Conservation (phyloP, 2,113 vertebrate species). For the Labeo rohita region DNA sequence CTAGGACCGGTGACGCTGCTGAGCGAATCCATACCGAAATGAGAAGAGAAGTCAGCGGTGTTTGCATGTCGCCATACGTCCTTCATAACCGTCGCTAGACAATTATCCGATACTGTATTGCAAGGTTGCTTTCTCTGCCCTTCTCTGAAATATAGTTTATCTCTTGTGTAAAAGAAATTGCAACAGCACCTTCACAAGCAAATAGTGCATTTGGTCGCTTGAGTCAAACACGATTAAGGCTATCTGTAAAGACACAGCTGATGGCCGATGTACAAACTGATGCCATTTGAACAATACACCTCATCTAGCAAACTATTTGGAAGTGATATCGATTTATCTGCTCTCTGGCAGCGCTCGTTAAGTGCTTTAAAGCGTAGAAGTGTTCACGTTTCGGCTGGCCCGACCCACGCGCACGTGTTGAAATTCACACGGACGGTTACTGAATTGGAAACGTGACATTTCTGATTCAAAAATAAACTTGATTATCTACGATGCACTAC, state of each 20-base stretch:
- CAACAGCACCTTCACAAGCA: constrained; percentile 66
- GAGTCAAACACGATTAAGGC: constrained; percentile 74
- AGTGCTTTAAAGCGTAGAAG: neutral
- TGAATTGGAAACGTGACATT: too few relatives aligned
- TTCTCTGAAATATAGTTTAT: constrained; percentile 29
- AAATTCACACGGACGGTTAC: neutral
- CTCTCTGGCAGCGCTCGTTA: constrained; percentile 28
- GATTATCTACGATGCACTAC: too few relatives aligned
- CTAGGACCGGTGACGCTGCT: neutral
- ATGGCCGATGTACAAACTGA: constrained; percentile 35
- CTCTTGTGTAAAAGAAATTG: constrained; percentile 8
- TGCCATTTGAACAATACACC: neutral
- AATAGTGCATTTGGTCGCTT: constrained; percentile 80
- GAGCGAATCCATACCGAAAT: constrained; percentile 4
- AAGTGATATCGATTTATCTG: constrained; percentile 41
- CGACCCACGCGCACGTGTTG: neutral
- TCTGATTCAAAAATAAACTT: too few relatives aligned
- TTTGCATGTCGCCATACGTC: constrained; percentile 10
- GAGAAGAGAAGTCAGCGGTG: neutral
- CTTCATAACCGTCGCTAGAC: constrained; percentile 14
- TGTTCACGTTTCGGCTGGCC: neutral
- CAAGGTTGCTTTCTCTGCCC: constrained; percentile 34
- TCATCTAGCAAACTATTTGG: neutral
- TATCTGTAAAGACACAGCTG: constrained; percentile 55
- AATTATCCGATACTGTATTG: constrained; percentile 46